Conservation (phyloP, 2,113 vertebrate genomes). For the Laticauda colubrina region DNA sequence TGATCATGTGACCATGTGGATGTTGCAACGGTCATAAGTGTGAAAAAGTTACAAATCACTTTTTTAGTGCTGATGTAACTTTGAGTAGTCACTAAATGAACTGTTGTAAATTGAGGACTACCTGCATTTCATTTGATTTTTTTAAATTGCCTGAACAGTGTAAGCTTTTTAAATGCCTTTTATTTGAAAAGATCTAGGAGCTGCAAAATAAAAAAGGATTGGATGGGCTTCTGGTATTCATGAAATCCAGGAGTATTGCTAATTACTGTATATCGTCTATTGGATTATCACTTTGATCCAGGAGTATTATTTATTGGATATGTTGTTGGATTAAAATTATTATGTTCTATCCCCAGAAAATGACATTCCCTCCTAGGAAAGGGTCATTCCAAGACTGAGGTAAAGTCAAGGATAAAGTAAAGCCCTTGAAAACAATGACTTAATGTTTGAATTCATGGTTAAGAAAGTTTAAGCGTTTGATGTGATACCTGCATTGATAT, state of each 20-base stretch:
- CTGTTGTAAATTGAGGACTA: background rate
- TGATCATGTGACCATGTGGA: background rate
- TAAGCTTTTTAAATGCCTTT: background rate
- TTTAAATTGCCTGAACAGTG: background rate
- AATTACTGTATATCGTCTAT: background rate
- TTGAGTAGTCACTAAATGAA: background rate
- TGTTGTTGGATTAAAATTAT: background rate
- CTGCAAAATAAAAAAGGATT: background rate
- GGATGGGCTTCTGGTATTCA: background rate
- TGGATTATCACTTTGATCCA: background rate
- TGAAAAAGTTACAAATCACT: background rate
- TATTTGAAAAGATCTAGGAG: background rate
- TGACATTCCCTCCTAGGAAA: background rate
- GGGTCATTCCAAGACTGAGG: background rate
- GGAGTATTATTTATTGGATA: background rate
- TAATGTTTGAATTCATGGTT: background rate
- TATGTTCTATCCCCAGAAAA: background rate
- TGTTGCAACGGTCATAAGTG: background rate
- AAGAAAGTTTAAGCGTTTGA: background rate
- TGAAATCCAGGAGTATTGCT: background rate
- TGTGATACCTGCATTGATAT: background rate
- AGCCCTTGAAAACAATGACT: background rate
- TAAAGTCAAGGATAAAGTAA: background rate
- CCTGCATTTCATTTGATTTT: background rate
- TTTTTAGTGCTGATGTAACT: background rate